These are phyloP conservation scores for Apotomis capreana DNA, from an alignment of 2,888 invertebrate species.

Conservation along the genomic window DNA sequence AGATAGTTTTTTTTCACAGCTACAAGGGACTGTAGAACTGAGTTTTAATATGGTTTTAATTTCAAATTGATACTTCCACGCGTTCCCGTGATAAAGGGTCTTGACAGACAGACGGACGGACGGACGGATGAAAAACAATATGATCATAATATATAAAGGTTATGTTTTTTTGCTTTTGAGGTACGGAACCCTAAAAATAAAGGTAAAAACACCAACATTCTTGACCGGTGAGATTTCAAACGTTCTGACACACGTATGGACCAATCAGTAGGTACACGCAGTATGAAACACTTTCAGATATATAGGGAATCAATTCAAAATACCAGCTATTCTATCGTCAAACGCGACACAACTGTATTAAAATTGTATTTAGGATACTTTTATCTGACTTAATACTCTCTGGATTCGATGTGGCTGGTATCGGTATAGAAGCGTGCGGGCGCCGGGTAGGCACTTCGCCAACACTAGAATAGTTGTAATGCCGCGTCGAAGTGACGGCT, in stretches of 20 bases:
- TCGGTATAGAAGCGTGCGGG: conserved; percentile 48
- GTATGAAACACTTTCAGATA: neutral
- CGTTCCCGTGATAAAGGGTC: too few species aligned
- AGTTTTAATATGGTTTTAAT: too few species aligned
- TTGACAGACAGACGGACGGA: too few species aligned
- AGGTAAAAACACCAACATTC: conserved; percentile 4
- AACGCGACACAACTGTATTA: neutral
- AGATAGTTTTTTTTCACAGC: too few species aligned
- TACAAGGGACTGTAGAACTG: too few species aligned
- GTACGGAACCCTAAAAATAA: neutral
- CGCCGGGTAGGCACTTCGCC: conserved; percentile 66
- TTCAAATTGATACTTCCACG: too few species aligned
- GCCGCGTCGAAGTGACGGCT: conserved; percentile 59
- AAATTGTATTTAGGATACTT: neutral
- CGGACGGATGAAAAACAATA: too few species aligned
- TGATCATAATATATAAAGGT: too few species aligned
- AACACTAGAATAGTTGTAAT: conserved; percentile 76
- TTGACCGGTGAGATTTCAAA: neutral
- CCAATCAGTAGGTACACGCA: neutral
- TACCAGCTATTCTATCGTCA: neutral
- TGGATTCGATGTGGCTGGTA: neutral
- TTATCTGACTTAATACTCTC: neutral
- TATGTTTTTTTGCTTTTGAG: too few species aligned
- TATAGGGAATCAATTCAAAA: neutral
- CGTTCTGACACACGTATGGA: conserved; percentile 11